Evolutionary conservation across 35 echinoderm and acorn worm genomes (phyloP), one percentile per base, ranked within the genome.

Genomic region (Lytechinus variegatus): DNA sequence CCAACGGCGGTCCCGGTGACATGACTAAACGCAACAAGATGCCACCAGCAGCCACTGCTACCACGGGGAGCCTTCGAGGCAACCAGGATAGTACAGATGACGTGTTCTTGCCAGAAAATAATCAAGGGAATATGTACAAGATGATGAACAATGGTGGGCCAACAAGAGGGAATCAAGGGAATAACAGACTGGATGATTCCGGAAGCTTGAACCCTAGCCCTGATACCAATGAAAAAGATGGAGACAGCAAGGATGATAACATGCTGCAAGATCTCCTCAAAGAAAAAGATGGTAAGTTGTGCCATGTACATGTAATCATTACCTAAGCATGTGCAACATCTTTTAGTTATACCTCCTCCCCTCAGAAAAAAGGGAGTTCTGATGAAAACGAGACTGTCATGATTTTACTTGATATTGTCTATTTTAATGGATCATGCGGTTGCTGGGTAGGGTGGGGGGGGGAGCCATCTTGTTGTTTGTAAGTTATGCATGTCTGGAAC

Each of bases 171-270:
- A 58, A 27, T 52, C 91, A 95, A 86, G 27, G 95, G 55, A 86
- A 14, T 61, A 95, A 87, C 27, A 52, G 88, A 86, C 9, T 24
- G 53, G 66, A 79, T 16, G 66, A 79, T 79, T 24, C 66, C 1
- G 86, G 54, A 52, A 96, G 96, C 61, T 56, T 91, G 28, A 98
- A 98, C 87, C 96, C 96, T 0, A 98, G 97, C 57, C 97, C 97
- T 8, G 97, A 98, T 89, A 98, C 97, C 10, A 97, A 97, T 86
- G 95, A 97, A 10, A 96, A 97, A 10, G 96, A 97, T 19, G 95
- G 96, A 54, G 97, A 98, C 3, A 96, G 96, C 66, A 95, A 94
- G 54, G 60, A 55, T 27, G 66, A 95, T 61, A 96, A 98, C 4
- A 53, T 98, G 52, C 61, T 98, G 14, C 96, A 96, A 94, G 96